A percentile compares a stretch with the other conserved stretches of the same genome.
Evolutionary conservation across 2,113 vertebrate genomes (phyloP).

Genomic region (Anolis carolinensis): DNA sequence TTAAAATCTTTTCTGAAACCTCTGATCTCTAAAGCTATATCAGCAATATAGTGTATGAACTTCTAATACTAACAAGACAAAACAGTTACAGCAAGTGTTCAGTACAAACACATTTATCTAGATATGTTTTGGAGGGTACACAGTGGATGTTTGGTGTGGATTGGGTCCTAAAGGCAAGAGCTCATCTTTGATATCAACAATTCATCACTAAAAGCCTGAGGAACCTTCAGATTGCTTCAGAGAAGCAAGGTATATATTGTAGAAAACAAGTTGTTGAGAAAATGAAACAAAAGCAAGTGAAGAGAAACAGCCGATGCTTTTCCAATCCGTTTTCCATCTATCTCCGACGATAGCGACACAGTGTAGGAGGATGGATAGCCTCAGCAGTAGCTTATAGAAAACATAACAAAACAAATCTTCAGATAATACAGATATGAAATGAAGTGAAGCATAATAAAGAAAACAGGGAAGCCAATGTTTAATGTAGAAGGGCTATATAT

Average conservation of each 20-base stretch:
- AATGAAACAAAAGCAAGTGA: conserved; percentile 53
- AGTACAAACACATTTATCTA: conserved; percentile 33
- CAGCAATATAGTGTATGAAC: conserved; percentile 54
- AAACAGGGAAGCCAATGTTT: neutral
- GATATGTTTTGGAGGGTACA: neutral
- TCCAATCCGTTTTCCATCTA: conserved; percentile 23
- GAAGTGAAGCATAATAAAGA: conserved; percentile 1
- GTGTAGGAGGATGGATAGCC: neutral
- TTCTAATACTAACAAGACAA: conserved; percentile 53
- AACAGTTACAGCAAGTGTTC: conserved; percentile 52
- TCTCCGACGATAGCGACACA: conserved; percentile 32
- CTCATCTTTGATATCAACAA: conserved; percentile 51
- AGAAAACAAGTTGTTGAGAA: conserved; percentile 53
- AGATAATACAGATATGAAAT: conserved; percentile 34
- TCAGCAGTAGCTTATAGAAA: conserved; percentile 31
- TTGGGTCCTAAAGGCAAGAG: conserved; percentile 37
- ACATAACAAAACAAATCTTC: conserved; percentile 37
- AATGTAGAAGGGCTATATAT: conserved; percentile 8
- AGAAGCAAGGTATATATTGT: conserved; percentile 46
- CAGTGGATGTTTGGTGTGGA: neutral
- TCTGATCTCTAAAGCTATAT: conserved; percentile 42
- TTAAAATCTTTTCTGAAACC: conserved; percentile 45
- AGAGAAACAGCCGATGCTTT: conserved; percentile 47
- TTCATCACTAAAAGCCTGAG: conserved; percentile 39
- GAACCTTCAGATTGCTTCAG: conserved; percentile 30